phyloP scores from a whole-genome alignment of 2,113 vertebrate species.

The crab-eating macaque (Macaca fascicularis) region DNA sequence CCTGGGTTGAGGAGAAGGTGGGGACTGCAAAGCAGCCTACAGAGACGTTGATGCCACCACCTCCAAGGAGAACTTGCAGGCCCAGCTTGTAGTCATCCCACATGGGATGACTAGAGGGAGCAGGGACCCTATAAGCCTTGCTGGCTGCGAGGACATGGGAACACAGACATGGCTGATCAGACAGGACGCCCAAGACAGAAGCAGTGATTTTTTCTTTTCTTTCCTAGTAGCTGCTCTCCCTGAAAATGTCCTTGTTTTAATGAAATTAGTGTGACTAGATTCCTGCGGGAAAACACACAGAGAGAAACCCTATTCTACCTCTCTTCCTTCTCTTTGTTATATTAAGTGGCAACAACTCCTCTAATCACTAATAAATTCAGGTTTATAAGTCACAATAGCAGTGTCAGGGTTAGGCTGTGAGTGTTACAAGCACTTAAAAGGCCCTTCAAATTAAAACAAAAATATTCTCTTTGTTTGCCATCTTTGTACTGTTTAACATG shows the following conservation, averaged over 20 bases:
- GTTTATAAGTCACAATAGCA: background rate
- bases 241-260: background rate
- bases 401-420: background rate
- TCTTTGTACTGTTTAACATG: conserved; percentile 69
- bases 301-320: background rate
- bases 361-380: background rate
- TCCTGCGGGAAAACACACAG: background rate
- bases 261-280: background rate
- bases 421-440: background rate
- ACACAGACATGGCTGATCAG: background rate
- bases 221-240: background rate
- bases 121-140: accelerated
- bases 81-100: background rate
- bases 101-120: background rate
- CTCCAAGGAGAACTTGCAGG: background rate
- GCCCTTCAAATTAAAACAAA: conserved; percentile 40
- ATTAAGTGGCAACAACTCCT: background rate
- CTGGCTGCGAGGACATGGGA: background rate
- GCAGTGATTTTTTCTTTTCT: background rate
- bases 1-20: background rate
- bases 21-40: background rate
- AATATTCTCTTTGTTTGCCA: conserved; percentile 52
- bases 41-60: background rate
- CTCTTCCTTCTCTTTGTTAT: background rate
- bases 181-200: background rate